Conservation (phyloP, 2,797 vertebrate species). For the Hydrophis major region DNA sequence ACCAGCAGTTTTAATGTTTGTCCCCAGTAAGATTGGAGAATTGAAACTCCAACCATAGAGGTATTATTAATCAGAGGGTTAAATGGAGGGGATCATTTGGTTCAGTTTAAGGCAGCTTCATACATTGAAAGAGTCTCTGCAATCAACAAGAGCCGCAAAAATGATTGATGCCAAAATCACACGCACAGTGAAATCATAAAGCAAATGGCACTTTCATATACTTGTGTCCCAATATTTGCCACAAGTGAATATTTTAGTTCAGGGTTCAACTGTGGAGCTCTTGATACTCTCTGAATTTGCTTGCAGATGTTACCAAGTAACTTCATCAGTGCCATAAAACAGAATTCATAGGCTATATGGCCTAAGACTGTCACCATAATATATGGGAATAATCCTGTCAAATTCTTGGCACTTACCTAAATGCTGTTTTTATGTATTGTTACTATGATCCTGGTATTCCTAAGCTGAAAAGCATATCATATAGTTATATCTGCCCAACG, state of each 20-base stretch:
- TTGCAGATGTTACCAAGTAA: not conserved
- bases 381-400: not conserved
- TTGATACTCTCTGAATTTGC: not conserved
- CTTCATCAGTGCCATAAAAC: not conserved
- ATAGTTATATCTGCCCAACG: not conserved
- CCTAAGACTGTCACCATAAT: not conserved
- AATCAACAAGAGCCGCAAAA: not conserved
- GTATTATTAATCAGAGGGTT: not conserved
- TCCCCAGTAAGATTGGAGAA: not conserved
- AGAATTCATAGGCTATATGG: not conserved
- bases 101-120: not conserved
- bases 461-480: not conserved
- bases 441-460: not conserved
- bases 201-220: not conserved
- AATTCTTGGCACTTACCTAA: not conserved
- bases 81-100: not conserved
- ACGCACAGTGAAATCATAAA: not conserved
- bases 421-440: not conserved
- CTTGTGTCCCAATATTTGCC: not conserved
- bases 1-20: not conserved
- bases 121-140: not conserved
- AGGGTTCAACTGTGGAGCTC: not conserved
- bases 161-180: not conserved
- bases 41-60: not conserved
- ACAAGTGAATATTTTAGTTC: not conserved